Evolutionary conservation across 2,113 vertebrate species (phyloP), one percentile per base, ranked within the genome.

Genomic region (Channa argus): DNA sequence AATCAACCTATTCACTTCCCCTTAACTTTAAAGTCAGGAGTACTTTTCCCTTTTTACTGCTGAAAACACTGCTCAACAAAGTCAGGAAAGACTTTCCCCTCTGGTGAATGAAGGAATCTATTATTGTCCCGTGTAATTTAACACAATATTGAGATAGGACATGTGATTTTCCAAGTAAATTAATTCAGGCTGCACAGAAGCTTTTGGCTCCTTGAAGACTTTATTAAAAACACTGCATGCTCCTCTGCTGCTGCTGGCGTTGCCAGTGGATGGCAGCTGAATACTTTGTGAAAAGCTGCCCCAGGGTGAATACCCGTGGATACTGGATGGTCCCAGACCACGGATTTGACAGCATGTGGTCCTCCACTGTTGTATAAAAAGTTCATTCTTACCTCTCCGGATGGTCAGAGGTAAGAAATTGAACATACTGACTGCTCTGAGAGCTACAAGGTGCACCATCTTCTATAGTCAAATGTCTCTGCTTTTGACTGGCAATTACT

Each of bases 121-220:
- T 84, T 74, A 61, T 6, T 51, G 50, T 3, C 51, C 54, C 41
- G 33, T 43, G 73, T 63, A 67, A 68, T 59, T 70, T 43, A 14
- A 43, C 76, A 66, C 34, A 4, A n/a, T 58, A 61, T 63, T 38
- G 67, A 85, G 39, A 77, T 51, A 59, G 67, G 84, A 69, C 80
- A 83, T 81, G 84, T 82, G 86, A 69, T 86, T 84, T 65, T 86
- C 80, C 60, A 84, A 87, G 80, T 79, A 86, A 74, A 87, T 87
- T 77, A 55, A 84, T 77, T 72, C 76, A 66, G 52, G 76, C 76
- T 63, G 63, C 67, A 46, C 14, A 62, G 73, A 60, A 61, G 43
- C 8, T 33, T 56, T 51, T 2, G 13, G 66, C 67, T 77, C 24
- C 59, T 69, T 61, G 24, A 24, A 24, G n/a, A 14, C 58, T 81